Evolutionary conservation across 1,140 invertebrate species (phyloP), one percentile per base, ranked within the genome.

Genomic region (Callitettix versicolor): DNA sequence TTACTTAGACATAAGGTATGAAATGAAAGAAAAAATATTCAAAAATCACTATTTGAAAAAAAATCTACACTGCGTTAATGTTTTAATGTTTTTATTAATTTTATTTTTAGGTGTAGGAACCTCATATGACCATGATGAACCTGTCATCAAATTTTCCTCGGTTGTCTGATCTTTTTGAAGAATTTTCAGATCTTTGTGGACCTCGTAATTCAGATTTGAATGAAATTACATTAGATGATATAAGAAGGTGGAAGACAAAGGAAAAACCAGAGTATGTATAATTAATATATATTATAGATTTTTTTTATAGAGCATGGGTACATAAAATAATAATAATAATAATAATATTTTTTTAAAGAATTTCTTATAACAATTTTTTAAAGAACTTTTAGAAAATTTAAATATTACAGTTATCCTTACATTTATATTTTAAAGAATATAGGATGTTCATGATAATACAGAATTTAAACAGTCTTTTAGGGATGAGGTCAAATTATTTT

Each of bases 141-240:
- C 3, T 36, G 1, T 36, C 12, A 36, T 11, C 22, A 14, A 34
- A 51, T 21, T 51, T 7, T 2, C 48, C 48, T n/a, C 34, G 48
- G 20, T 21, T 51, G 2, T 34, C 48, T 11, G 36, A 30, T 11
- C 33, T 51, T 9, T 51, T 51, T 17, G 36, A 34, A 21, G 36
- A 51, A 36, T 34, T 36, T 36, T 51, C 48, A 15, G 48, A 38
- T 36, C 48, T 51, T 36, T 18, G 30, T 14, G 18, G n/a, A 15
- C 48, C 48, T 20, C 34, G 6, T 21, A 14, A 38, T 6, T 34
- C 34, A 17, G 36, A 51, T 21, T 36, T 36, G 17, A 17, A 4
- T 36, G 33, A n/a, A 51, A 36, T 36, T 38, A 51, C 48, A 38
- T 51, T 51, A 21, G 48, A 51, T 36, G 48, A 15, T 18, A 9